Evolutionary conservation across 2,113 vertebrate genomes (phyloP).

Genomic region (Apaloderma vittatum): DNA sequence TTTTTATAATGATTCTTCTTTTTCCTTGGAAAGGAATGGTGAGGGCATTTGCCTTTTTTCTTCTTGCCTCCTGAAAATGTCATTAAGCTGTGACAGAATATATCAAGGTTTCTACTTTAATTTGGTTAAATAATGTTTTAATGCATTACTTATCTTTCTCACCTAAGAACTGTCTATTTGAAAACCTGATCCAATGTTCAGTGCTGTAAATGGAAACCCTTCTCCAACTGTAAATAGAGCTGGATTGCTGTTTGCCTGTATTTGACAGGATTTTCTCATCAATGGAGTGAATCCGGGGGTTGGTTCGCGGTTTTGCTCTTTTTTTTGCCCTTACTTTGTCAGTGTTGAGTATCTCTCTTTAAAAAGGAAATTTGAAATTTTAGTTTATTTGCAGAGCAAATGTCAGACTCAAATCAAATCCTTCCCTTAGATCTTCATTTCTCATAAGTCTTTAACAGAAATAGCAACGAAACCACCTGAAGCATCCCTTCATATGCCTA

Average conservation of each 20-base stretch:
- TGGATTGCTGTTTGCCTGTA: not conserved
- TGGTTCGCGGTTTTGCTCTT: not conserved
- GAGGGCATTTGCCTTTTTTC: not conserved
- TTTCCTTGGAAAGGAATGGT: not conserved
- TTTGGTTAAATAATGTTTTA: not conserved
- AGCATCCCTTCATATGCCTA: constrained; percentile 71
- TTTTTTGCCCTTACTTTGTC: not conserved
- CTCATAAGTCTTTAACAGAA: constrained; percentile 39
- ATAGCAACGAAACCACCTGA: constrained; percentile 62
- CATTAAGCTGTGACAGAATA: not conserved
- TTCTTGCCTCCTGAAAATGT: not conserved
- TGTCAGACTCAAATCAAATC: not conserved
- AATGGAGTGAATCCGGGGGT: not conserved
- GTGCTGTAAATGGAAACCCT: not conserved
- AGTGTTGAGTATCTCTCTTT: not conserved
- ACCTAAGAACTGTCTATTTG: not conserved
- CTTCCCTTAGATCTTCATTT: constrained; percentile 36
- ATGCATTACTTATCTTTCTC: not conserved
- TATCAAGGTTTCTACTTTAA: not conserved
- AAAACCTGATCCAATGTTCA: not conserved
- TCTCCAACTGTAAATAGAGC: not conserved
- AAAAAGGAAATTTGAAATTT: constrained; percentile 22
- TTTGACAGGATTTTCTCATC: not conserved
- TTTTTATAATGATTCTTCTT: not conserved
- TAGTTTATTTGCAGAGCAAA: constrained; percentile 2